Evolutionary conservation across 2,113 vertebrate genomes (phyloP).

Genomic region (Glareola pratincola): DNA sequence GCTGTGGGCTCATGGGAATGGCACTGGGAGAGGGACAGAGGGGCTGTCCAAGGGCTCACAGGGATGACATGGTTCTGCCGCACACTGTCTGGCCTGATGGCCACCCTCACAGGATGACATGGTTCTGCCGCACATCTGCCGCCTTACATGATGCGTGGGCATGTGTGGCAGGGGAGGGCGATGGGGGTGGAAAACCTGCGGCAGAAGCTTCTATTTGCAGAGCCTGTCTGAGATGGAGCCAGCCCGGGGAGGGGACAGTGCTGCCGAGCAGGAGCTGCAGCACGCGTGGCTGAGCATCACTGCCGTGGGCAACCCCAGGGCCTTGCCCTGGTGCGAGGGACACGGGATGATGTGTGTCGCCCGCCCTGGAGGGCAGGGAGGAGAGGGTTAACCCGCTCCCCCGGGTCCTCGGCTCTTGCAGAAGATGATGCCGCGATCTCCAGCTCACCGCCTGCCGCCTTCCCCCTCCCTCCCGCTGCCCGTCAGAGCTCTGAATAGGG

Average conservation of each 20-base stretch:
- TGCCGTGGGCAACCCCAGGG: background rate
- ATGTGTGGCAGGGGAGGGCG: accelerated
- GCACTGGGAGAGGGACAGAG: background rate
- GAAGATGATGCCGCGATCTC: conserved; percentile 50
- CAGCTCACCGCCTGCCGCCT: conserved; percentile 20
- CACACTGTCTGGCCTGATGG: background rate
- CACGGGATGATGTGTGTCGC: accelerated
- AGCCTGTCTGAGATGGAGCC: background rate
- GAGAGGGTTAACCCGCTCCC: conserved; percentile 53
- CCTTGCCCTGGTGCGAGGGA: background rate
- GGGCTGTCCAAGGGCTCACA: background rate
- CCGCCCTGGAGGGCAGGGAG: background rate
- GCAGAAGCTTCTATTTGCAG: background rate
- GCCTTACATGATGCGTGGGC: too few relatives aligned
- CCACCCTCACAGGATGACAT: background rate
- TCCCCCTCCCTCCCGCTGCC: conserved; percentile 27
- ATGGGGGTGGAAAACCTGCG: accelerated
- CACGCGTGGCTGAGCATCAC: background rate
- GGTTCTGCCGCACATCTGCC: background rate
- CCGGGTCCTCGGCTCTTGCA: background rate
- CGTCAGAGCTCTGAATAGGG: conserved; percentile 57
- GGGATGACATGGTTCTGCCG: background rate
- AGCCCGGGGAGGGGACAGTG: accelerated
- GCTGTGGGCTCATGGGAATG: accelerated
- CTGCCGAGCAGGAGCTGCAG: background rate